These are phyloP conservation scores for Triplophysa yarkandensis DNA, from an alignment of 2,797 vertebrate species.

Conservation along the genomic window DNA sequence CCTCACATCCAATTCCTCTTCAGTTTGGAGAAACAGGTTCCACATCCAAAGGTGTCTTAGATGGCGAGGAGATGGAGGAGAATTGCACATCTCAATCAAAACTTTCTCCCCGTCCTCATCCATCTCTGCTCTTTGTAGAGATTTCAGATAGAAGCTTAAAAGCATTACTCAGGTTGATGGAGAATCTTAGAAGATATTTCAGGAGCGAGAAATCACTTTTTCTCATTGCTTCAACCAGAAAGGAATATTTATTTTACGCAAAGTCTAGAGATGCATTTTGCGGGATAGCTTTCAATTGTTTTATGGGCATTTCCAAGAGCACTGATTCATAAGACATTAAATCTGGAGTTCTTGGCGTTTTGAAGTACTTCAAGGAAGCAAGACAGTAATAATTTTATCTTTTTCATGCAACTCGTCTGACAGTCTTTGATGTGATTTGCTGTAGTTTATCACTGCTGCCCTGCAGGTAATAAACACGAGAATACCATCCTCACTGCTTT, in stretches of 20 bases:
- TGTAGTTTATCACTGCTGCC: conserved; percentile 31
- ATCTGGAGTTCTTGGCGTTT: background rate
- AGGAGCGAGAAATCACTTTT: conserved; percentile 27
- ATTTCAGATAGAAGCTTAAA: conserved; percentile 37
- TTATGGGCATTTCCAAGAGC: background rate
- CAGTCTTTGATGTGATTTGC: conserved; percentile 42
- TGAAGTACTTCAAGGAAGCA: background rate
- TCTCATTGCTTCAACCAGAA: conserved; percentile 11
- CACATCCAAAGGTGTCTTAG: conserved; percentile 65
- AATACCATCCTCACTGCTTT: conserved; percentile 16
- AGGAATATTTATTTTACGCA: conserved; percentile 7
- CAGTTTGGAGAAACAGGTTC: conserved; percentile 63
- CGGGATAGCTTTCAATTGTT: background rate
- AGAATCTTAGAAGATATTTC: conserved; percentile 15
- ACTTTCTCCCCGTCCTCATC: conserved; percentile 4
- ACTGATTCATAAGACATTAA: background rate
- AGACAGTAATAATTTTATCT: conserved; percentile 29
- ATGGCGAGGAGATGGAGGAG: conserved; percentile 56
- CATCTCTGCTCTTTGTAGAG: conserved; percentile 23
- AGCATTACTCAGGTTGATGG: conserved; percentile 9
- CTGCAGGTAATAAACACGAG: conserved; percentile 26
- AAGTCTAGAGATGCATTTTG: background rate
- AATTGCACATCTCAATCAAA: conserved; percentile 61
- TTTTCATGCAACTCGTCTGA: conserved; percentile 6
- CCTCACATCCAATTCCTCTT: conserved; percentile 67